These are phyloP conservation scores for Oligia latruncula DNA, from an alignment of 2,888 invertebrate genomes.

Conservation along the genomic window DNA sequence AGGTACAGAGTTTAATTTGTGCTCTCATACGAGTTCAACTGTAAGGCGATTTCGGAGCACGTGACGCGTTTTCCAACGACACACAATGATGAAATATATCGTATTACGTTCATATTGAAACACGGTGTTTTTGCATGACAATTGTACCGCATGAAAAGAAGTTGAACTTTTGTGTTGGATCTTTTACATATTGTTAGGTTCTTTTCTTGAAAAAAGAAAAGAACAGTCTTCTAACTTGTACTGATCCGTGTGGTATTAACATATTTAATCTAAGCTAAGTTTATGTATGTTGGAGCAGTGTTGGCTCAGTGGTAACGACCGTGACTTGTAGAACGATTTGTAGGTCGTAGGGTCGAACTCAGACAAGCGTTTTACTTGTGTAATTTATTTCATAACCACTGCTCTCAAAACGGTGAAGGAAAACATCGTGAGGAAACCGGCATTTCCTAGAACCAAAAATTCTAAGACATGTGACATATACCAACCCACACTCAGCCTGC, in stretches of 20 bases:
- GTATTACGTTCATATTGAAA: slow-evolving; percentile 48
- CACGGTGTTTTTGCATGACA: slow-evolving; percentile 54
- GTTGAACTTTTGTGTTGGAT: slow-evolving; percentile 52
- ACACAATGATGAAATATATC: slow-evolving; percentile 45
- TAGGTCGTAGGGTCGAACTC: background rate
- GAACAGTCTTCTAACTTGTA: slow-evolving; percentile 31
- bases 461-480: background rate
- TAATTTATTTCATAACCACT: background rate
- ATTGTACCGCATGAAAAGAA: slow-evolving; percentile 49
- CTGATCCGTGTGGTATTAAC: slow-evolving; percentile 28
- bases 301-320: background rate
- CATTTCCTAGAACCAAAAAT: background rate
- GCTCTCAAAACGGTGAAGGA: background rate
- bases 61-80: slow-evolving; percentile 52
- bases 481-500: background rate
- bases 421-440: background rate
- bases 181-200: slow-evolving; percentile 39
- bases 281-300: background rate
- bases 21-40: slow-evolving; percentile 55
- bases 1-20: slow-evolving; percentile 60
- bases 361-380: background rate
- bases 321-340: background rate
- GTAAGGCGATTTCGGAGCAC: slow-evolving; percentile 58
- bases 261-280: slow-evolving; percentile 25
- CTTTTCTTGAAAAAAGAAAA: slow-evolving; percentile 42